Base-by-base conservation (phyloP, 2,113 vertebrate species). In the Perca fluviatilis region DNA sequence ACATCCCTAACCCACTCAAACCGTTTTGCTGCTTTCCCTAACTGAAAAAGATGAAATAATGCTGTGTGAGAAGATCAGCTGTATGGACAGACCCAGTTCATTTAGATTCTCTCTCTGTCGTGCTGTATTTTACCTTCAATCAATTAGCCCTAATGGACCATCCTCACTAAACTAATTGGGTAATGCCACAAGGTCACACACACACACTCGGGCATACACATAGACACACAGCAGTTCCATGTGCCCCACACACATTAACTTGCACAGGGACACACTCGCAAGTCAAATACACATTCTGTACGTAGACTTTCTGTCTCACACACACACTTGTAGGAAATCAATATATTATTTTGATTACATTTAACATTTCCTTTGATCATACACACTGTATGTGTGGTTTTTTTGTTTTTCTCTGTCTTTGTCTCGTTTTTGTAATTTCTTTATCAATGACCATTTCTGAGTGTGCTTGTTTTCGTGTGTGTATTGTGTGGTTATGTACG, bases 81-180 rank as follows among this genome's bases (percentile, higher is more conserved):
- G 46, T 67, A 62, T 49, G 60, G 64, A 74, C 62, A 56, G 62
- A 46, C 16, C 13, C 40, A 16, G 36, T 81, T 88, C 80, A 86
- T 91, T 90, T 83, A 79, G 60, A 89, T 81, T 90, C 76, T 25
- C 62, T 27, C 21, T 79, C 64, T 60, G 78, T 89, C 7, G 12
- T 47, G 19, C 33, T 75, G 71, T 54, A 71, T 87, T 66, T 77
- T 70, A 77, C 75, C 70, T 87, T 84, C 74, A 86, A 88, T 87
- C 73, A 91, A 79, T 93, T 90, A 89, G 77, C 50, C 47, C 75
- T 91, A 88, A 93, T 89, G 87, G 86, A 65, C 40, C 40, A n/a
- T 63, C 65, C 77, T 16, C 33, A 27, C 79, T 83, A 63, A 86
- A 83, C 82, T 83, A 89, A 89, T 76, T 74, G 69, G 76, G 58